These are phyloP conservation scores for Acanthiza pusilla DNA, from an alignment of 2,797 vertebrate species.

Conservation along the genomic window DNA sequence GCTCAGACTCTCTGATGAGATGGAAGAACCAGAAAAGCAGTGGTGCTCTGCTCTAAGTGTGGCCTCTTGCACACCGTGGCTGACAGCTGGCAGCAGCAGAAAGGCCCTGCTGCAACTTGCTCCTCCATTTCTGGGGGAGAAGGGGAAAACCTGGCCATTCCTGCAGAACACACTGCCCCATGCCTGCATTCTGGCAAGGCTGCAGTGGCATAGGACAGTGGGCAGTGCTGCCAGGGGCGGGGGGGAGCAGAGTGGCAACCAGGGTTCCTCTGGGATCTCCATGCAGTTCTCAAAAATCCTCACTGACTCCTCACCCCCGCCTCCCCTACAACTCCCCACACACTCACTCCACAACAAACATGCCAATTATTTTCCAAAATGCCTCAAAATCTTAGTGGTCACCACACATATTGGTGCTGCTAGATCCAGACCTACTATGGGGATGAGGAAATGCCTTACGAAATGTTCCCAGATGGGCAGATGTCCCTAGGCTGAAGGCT, in stretches of 20 bases:
- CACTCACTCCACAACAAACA: background rate
- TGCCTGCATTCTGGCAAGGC: background rate
- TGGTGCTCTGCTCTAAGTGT: background rate
- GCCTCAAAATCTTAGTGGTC: background rate
- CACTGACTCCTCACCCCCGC: background rate
- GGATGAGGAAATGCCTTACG: background rate
- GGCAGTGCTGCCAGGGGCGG: background rate
- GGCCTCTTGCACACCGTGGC: background rate
- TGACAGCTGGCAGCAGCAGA: background rate
- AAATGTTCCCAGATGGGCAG: background rate
- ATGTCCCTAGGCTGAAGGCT: background rate
- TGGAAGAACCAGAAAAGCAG: background rate
- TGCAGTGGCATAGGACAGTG: background rate
- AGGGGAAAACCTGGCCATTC: rapidly evolving
- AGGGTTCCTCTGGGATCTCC: background rate
- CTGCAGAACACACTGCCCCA: background rate
- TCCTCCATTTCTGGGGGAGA: background rate
- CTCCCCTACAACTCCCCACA: background rate
- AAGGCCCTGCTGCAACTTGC: background rate
- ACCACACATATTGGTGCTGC: rapidly evolving
- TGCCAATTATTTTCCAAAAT: background rate
- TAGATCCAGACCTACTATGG: background rate
- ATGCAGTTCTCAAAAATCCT: background rate
- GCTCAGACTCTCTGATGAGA: background rate
- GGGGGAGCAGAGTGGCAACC: background rate